Evolutionary conservation across 2,113 vertebrate species (phyloP).

Genomic region (Zosterops borbonicus): DNA sequence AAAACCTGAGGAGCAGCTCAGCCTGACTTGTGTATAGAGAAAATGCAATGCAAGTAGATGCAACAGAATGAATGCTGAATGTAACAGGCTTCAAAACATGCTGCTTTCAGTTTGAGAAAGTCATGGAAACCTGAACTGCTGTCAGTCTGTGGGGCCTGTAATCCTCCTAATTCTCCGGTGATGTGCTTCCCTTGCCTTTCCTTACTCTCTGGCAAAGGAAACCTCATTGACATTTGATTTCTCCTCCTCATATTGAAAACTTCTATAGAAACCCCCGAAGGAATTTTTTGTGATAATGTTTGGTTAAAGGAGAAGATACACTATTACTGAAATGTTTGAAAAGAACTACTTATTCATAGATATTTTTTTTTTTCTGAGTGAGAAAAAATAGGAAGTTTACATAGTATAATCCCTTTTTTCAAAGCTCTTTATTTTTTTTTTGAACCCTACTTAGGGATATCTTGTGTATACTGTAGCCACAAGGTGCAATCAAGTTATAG

Average conservation of each 20-base stretch:
- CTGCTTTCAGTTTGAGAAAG: background rate
- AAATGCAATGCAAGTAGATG: background rate
- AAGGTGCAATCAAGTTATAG: background rate
- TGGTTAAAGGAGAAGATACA: background rate
- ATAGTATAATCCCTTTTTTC: background rate
- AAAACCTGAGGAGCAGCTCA: background rate
- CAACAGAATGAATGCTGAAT: background rate
- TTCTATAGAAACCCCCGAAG: background rate
- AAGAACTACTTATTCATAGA: background rate
- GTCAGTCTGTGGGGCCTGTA: background rate
- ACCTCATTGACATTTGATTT: background rate
- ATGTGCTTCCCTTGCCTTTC: background rate
- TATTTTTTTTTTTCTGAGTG: too few species aligned
- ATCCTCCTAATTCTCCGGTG: background rate
- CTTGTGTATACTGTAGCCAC: background rate
- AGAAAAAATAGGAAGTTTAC: background rate
- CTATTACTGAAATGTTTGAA: background rate
- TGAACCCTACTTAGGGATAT: too few species aligned
- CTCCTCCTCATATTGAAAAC: rapidly evolving
- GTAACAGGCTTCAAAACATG: background rate
- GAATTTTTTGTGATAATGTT: background rate
- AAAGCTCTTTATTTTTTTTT: background rate
- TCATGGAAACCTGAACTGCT: background rate
- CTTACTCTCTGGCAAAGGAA: background rate
- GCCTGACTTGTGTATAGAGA: background rate